Percentiles rank a stretch among this genome's conserved stretches.
Evolutionary conservation across 2,113 vertebrate genomes (phyloP).

Genomic region (Acanthochromis polyacanthus): DNA sequence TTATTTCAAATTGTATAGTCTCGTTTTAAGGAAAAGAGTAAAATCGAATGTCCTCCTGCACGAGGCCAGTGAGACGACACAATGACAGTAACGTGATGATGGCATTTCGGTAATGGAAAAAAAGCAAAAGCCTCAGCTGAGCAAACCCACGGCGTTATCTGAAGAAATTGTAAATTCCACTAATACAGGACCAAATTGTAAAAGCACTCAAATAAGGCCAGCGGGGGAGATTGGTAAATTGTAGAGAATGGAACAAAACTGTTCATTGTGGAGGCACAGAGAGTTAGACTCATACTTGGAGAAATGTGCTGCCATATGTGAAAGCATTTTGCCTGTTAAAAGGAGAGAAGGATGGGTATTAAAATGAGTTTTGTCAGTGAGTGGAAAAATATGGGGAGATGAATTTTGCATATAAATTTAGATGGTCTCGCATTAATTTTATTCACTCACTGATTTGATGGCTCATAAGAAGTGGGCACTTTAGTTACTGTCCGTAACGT

Average conservation of each 20-base stretch:
- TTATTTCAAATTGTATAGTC: not conserved
- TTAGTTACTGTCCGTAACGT: slow-evolving; percentile 39
- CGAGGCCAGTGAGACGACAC: not conserved
- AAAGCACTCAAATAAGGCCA: slow-evolving; percentile 8
- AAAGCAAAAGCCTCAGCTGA: not conserved
- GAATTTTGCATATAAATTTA: slow-evolving; percentile 10
- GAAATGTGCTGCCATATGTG: not conserved
- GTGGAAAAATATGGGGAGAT: not conserved
- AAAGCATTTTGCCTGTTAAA: not conserved
- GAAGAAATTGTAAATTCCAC: not conserved
- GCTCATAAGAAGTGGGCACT: slow-evolving; percentile 16
- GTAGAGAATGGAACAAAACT: slow-evolving; percentile 5
- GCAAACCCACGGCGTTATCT: not conserved
- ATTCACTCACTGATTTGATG: slow-evolving; percentile 31
- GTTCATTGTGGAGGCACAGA: slow-evolving; percentile 12
- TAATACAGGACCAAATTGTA: not conserved
- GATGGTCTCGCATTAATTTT: slow-evolving; percentile 26
- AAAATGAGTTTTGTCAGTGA: not conserved
- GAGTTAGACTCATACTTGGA: not conserved
- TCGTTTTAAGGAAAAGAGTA: not conserved
- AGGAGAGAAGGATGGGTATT: not conserved
- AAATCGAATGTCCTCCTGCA: not conserved
- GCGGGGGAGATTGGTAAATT: not conserved
- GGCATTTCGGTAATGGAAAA: not conserved
- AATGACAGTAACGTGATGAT: not conserved